phyloP scores from a whole-genome alignment of 2,113 vertebrate genomes.

The Calypte anna region DNA sequence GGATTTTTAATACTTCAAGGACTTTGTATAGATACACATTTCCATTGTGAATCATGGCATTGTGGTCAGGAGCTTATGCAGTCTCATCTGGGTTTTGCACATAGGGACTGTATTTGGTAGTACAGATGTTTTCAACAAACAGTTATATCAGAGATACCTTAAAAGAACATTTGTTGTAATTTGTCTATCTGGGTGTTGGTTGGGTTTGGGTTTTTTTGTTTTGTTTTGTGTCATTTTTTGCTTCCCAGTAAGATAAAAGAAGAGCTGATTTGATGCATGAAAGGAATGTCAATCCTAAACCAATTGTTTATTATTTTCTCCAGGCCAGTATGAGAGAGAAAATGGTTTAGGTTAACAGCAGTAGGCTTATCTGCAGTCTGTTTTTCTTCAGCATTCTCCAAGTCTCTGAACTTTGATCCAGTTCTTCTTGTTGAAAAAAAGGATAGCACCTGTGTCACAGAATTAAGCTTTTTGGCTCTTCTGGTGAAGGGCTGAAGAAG shows the following conservation, averaged over 20 bases:
- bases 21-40: background rate
- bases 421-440: background rate
- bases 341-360: background rate
- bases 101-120: background rate
- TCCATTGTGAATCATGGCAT: background rate
- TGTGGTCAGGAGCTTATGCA: background rate
- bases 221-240: background rate
- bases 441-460: background rate
- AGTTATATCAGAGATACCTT: constrained; percentile 17
- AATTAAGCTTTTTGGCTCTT: background rate
- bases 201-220: no score
- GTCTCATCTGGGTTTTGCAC: constrained; percentile 30
- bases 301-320: constrained; percentile 55
- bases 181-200: background rate
- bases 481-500: background rate
- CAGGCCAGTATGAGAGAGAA: background rate
- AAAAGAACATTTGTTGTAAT: constrained; percentile 1
- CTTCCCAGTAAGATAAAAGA: constrained; percentile 44
- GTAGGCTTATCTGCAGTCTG: background rate
- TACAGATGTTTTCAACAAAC: constrained; percentile 63
- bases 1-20: constrained; percentile 14
- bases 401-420: constrained; percentile 2
- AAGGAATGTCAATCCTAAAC: constrained; percentile 29
- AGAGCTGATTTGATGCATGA: background rate
- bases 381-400: constrained; percentile 4